These are phyloP conservation scores for Drosophila repleta DNA, from an alignment of 1,140 invertebrate genomes.

Conservation along the genomic window DNA sequence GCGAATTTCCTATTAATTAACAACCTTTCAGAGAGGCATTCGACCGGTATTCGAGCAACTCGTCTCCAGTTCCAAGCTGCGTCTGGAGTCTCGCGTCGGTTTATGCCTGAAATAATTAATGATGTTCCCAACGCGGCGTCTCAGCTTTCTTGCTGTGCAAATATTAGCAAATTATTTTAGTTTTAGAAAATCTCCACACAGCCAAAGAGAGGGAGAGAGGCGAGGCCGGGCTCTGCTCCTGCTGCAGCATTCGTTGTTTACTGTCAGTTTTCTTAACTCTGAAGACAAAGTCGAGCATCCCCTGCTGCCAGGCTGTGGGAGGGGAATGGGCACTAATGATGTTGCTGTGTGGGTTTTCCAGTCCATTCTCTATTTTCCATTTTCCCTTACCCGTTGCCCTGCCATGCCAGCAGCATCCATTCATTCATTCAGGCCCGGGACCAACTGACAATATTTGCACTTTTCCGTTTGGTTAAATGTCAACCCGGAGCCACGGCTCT, in stretches of 20 bases:
- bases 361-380: constrained; percentile 37
- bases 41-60: constrained; percentile 14
- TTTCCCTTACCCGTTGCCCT: neutral
- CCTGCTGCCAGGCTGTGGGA: constrained; percentile 1
- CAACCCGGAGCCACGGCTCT: constrained; percentile 48
- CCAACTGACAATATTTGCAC: constrained; percentile 73
- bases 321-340: constrained; percentile 70
- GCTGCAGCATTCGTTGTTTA: constrained; percentile 40
- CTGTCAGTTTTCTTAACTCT: constrained; percentile 55
- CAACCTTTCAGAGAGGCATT: constrained; percentile 48
- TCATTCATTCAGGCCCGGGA: constrained; percentile 8
- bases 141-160: constrained; percentile 76
- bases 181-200: constrained; percentile 63
- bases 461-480: constrained; percentile 82
- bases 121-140: constrained; percentile 58
- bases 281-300: constrained; percentile 42
- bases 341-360: constrained; percentile 67
- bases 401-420: neutral
- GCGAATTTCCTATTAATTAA: constrained; percentile 73
- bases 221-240: neutral
- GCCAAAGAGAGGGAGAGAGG: neutral
- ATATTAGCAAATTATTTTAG: constrained; percentile 83
- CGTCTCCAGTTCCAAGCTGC: neutral
- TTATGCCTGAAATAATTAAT: constrained; percentile 70
- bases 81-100: constrained; percentile 20